A percentile compares a stretch with the other conserved stretches of the same genome.
These are phyloP conservation scores for Lasius fuliginosus DNA, from an alignment of 2,888 invertebrate species.

Conservation along the genomic window DNA sequence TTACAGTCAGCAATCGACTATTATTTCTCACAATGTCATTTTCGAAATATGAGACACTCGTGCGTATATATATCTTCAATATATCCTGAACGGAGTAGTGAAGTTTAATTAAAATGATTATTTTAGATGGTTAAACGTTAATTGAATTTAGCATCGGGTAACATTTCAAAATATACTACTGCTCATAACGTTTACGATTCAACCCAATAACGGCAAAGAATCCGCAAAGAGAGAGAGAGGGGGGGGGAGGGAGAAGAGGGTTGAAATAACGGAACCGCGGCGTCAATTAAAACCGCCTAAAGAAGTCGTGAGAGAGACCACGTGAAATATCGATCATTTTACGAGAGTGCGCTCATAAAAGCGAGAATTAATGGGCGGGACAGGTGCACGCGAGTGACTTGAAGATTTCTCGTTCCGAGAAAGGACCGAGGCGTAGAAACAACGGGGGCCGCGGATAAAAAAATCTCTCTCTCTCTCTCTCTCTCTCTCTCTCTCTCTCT, in stretches of 20 bases:
- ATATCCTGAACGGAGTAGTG: neutral
- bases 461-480: neutral
- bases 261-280: slow-evolving; percentile 4
- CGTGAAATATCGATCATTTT: slow-evolving; percentile 44
- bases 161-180: neutral
- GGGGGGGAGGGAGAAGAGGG: too few relatives aligned
- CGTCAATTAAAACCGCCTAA: slow-evolving; percentile 47
- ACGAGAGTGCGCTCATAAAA: slow-evolving; percentile 50
- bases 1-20: neutral
- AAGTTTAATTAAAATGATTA: neutral
- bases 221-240: neutral
- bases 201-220: slow-evolving; percentile 17
- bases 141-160: neutral
- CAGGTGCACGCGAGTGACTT: slow-evolving; percentile 50
- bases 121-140: neutral
- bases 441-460: slow-evolving; percentile 26
- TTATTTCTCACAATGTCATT: slow-evolving; percentile 7
- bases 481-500: neutral
- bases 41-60: neutral
- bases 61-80: neutral
- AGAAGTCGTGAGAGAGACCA: slow-evolving; percentile 16
- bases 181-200: slow-evolving; percentile 16
- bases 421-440: slow-evolving; percentile 43
- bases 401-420: slow-evolving; percentile 38
- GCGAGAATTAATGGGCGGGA: slow-evolving; percentile 46